These are phyloP conservation scores for Rhabdophis nuchalis DNA, from an alignment of 2,797 vertebrate species.

Conservation along the genomic window DNA sequence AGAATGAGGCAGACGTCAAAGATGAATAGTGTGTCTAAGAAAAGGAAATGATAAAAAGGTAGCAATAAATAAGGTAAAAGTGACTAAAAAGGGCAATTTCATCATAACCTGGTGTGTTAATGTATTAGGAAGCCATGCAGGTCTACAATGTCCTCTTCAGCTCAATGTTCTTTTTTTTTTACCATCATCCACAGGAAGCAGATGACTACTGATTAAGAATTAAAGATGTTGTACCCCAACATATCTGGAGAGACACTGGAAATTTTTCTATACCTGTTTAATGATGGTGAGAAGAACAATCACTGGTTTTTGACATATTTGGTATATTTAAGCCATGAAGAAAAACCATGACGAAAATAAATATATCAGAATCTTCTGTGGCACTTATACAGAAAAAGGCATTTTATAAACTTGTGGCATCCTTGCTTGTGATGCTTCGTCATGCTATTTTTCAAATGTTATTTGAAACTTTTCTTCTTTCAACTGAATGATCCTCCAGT, in stretches of 20 bases:
- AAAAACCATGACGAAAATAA: neutral
- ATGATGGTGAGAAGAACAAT: neutral
- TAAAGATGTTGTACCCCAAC: neutral
- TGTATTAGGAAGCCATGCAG: neutral
- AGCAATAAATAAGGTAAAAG: neutral
- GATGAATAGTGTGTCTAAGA: neutral
- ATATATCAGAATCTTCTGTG: neutral
- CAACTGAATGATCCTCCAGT: conserved; percentile 42
- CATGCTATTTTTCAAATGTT: conserved; percentile 43
- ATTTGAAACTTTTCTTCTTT: conserved; percentile 40
- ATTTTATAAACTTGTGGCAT: conserved; percentile 35
- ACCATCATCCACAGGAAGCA: neutral
- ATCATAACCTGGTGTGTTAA: neutral
- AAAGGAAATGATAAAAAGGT: neutral
- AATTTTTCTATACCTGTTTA: neutral
- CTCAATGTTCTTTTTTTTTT: neutral
- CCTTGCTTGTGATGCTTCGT: conserved; percentile 39
- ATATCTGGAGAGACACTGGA: neutral
- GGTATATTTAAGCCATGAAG: conserved; percentile 28
- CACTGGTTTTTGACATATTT: neutral
- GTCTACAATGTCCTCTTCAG: neutral
- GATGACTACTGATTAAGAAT: neutral
- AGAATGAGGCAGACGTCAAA: neutral
- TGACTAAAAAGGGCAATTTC: neutral
- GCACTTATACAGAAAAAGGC: conserved; percentile 29